Conservation (phyloP, 2,888 invertebrate species). For the Baccha elongata region DNA sequence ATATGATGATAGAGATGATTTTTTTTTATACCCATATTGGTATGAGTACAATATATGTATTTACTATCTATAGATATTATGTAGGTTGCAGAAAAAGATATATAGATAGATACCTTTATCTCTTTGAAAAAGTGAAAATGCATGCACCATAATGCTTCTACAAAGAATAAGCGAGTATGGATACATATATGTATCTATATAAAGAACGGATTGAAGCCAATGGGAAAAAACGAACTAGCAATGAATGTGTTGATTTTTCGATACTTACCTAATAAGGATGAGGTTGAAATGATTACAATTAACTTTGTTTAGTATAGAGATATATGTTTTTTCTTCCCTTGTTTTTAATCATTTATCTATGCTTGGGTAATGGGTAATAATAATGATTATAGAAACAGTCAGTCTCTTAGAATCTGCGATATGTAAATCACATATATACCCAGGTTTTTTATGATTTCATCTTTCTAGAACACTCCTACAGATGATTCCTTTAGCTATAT, state of each 20-base stretch:
- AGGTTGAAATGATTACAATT: conserved; percentile 38
- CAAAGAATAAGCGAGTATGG: conserved; percentile 10
- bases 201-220: conserved; percentile 18
- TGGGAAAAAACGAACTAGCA: conserved; percentile 9
- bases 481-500: no score
- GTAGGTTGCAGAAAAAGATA: conserved; percentile 10
- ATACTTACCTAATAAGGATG: conserved; percentile 63
- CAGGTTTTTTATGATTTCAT: no score
- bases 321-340: neutral
- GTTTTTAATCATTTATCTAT: neutral
- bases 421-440: no score
- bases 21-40: neutral
- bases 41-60: neutral
- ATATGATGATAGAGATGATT: conserved; percentile 25
- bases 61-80: neutral
- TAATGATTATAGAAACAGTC: no score
- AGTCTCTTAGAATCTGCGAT: no score
- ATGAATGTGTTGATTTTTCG: conserved; percentile 64
- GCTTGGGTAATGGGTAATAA: neutral
- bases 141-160: neutral
- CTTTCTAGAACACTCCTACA: no score
- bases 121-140: conserved; percentile 38
- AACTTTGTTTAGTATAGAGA: conserved; percentile 31
- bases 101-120: neutral
- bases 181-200: neutral